Base-by-base conservation (phyloP, 64 coral and sea anemone species). In the Astreopora myriophthalma region DNA sequence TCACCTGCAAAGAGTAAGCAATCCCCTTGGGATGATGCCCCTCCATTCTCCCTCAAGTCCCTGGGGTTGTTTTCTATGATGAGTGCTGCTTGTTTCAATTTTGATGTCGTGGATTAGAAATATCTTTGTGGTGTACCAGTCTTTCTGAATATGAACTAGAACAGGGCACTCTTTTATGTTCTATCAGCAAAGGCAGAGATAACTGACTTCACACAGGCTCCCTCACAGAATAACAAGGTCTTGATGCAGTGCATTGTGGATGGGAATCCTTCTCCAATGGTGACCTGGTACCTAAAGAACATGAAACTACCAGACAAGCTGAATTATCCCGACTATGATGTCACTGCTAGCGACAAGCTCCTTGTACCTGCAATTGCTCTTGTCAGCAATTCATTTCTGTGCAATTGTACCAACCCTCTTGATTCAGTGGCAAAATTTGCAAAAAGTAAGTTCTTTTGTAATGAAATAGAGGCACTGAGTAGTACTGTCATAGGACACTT, bases 271-370 rank as follows among this genome's bases (percentile, higher is more conserved):
- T 2, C 27, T 6, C 95, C 95, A 10, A 28, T 37, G 40, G 74
- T 96, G 48, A 81, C 80, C 30, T 96, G 95, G 95, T 93, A 90
- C 73, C 34, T 90, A 52, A 72, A 44, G 36, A 48, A 79, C 8
- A 57, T 72, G 2, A 38, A 63, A 14, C 67, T 96, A 5, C 95
- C 91, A 36, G 38, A 85, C 39, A 69, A 74, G 48, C 69, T 24
- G 16, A 69, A 70, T 7, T 93, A 76, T 80, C 90, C 94, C 19
- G 22, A 87, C 51, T 93, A 90, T 42, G 48, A 6, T 55, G 82
- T 96, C 69, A 90, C 71, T 37, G n/a, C 24, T 27, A 44, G 70
- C 22, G 52, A 81, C 14, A 77, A 86, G 24, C 80, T 96, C 5
- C 69, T 61, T 28, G 29, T 86, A 25, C 86, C 95, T 72, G 23